Base-by-base conservation (phyloP, 2,797 vertebrate genomes). In the Mionectes olivaceus region DNA sequence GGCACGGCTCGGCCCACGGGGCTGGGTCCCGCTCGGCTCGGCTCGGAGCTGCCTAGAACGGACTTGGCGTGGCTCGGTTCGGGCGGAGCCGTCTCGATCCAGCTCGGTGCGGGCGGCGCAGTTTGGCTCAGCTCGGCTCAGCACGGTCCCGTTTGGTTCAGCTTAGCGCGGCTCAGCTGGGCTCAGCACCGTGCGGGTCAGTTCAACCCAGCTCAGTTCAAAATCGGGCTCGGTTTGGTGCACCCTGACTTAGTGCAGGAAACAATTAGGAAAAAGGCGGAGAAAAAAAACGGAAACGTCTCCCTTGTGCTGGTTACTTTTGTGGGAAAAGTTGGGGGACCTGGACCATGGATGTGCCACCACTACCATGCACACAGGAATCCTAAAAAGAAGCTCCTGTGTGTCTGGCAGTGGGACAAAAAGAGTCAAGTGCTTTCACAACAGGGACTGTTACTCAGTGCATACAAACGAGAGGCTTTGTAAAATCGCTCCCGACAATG, bases 281-380 rank as follows among this genome's bases (percentile, higher is more conserved):
- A 7, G 3, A 1, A 5, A 47, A 56, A 35, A 1, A 1, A 6
- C 69, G 70, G 27, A 25, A 57, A 27, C 10, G 2, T 9, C 47
- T 27, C 52, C 5, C 5, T 16, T 41, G 30, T 5, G 1, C 55
- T 21, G 28, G 25, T 56, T 33, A 14, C 28, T 32, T 75, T 11
- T 43, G 41, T 1, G 19, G 43, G 8, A 4, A 19, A 37, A 1
- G 12, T 5, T 4, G 11, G 10, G 10, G 32, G 57, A 46, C 50
- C 21, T 27, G 44, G 19, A 43, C 8, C 35, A 23, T 4, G 44
- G 57, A 30, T 7, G 7, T 14, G 12, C n/a, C 5, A 6, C 44
- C 4, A 2, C 32, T 13, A 9, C 37, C 2, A 1, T 3, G 8
- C 3, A 1, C 14, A 7, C 19, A 4, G 52, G 39, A n/a, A 25